Evolutionary conservation across 2,797 vertebrate species (phyloP), one percentile per base, ranked within the genome.

Genomic region (Helostoma temminkii): DNA sequence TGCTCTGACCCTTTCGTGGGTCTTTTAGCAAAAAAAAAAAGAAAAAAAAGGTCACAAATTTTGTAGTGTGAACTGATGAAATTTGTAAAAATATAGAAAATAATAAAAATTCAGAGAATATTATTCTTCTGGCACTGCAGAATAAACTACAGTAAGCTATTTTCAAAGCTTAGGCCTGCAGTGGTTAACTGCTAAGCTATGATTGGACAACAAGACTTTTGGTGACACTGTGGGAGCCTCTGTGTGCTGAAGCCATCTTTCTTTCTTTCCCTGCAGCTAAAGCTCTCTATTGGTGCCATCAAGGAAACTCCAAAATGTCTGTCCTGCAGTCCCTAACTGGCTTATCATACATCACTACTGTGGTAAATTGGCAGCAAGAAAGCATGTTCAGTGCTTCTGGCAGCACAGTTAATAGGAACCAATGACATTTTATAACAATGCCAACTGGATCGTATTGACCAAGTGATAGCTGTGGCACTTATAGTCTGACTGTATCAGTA

Each of bases 371-470:
- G 89, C 84, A 80, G 66, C 79, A 59, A 65, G 71, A 69, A 74
- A 71, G 63, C 58, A 63, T 64, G 75, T 78, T 88, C 74, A 71
- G 55, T 36, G 69, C 77, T 81, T 74, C 80, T 84, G 87, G 84
- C 82, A 78, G 46, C 61, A 78, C 75, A 69, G 78, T 77, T 85
- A 71, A 71, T 71, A 73, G 56, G 67, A 82, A 81, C 75, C 76
- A 59, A 54, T 63, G 72, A 82, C 70, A 82, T 88, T 90, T 66
- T 52, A 73, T 59, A 65, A 79, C 70, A 69, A 76, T 48, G 84
- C 88, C 82, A 85, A 85, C 72, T 85, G 81, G 81, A 84, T 73
- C 81, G 75, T 71, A 73, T 75, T 76, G 76, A 88, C 74, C 81
- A 60, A 64, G 81, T 41, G 76, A 74, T 64, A 46, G 64, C 66